Conservation (phyloP, 2,888 invertebrate genomes). For the Lepidocyrtinus sp. region DNA sequence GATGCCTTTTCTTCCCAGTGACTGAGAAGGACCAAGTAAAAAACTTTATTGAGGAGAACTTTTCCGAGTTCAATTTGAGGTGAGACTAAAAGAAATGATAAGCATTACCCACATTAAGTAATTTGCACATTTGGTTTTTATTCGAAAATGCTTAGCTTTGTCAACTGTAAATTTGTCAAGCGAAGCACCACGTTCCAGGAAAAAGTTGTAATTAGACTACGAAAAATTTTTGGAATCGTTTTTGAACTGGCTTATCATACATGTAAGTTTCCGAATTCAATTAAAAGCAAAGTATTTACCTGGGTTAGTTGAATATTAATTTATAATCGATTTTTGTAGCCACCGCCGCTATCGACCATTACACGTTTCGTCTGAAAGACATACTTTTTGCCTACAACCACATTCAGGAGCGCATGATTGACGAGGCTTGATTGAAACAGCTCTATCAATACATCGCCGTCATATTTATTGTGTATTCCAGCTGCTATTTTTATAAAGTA, state of each 20-base stretch:
- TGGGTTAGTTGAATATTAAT: no score
- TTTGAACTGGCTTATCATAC: constrained; percentile 40
- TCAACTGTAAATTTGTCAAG: constrained; percentile 42
- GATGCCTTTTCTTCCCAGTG: constrained; percentile 34
- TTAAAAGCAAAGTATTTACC: no score
- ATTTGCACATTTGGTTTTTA: neutral
- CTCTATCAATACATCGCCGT: no score
- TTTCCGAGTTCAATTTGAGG: constrained; percentile 34
- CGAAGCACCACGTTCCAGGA: constrained; percentile 32
- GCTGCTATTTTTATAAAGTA: no score
- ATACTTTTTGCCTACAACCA: constrained; percentile 24
- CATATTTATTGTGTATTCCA: no score
- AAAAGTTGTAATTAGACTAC: constrained; percentile 26
- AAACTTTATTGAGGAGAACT: constrained; percentile 25
- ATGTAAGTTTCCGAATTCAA: constrained; percentile 21
- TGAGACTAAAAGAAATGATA: neutral
- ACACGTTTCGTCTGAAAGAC: constrained; percentile 39
- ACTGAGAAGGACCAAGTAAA: constrained; percentile 31
- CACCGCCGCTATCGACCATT: neutral
- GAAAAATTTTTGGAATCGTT: constrained; percentile 41
- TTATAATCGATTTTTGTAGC: neutral
- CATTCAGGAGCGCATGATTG: constrained; percentile 39
- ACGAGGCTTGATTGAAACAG: constrained; percentile 25
- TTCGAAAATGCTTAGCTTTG: constrained; percentile 21
- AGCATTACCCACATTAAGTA: neutral